Conservation (phyloP, 1,140 invertebrate species). For the Reticulitermes speratus region DNA sequence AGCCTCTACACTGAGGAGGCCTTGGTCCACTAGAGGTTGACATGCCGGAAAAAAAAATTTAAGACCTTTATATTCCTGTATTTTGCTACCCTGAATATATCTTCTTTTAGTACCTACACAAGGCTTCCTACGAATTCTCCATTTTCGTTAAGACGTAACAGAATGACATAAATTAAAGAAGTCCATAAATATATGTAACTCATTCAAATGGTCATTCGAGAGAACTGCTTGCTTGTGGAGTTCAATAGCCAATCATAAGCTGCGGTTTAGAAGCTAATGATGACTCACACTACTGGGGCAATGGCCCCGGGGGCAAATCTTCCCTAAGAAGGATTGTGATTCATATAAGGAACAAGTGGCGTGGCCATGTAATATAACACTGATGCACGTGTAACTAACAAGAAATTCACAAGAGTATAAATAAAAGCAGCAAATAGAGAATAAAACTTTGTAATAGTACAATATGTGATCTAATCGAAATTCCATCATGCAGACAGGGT, state of each 20-base stretch:
- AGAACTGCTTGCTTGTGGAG: neutral
- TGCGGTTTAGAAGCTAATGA: neutral
- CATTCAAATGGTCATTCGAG: neutral
- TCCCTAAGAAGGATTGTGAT: neutral
- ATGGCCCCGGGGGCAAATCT: neutral
- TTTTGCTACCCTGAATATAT: no score
- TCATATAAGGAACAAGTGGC: neutral
- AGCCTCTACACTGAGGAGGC: no score
- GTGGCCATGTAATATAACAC: neutral
- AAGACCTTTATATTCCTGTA: no score
- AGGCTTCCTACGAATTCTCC: no score
- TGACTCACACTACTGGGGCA: neutral
- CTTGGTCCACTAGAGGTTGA: no score
- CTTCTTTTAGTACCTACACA: no score
- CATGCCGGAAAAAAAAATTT: no score
- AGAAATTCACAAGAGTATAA: neutral
- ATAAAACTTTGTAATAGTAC: neutral
- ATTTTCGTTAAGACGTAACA: neutral
- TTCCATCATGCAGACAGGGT: neutral
- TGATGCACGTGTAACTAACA: neutral
- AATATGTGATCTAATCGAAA: conserved; percentile 4
- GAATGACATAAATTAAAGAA: neutral
- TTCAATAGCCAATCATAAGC: neutral
- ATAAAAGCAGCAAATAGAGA: conserved; percentile 20
- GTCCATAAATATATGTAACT: neutral